These are phyloP conservation scores for Plusia festucae DNA, from an alignment of 2,888 invertebrate genomes.

Conservation along the genomic window DNA sequence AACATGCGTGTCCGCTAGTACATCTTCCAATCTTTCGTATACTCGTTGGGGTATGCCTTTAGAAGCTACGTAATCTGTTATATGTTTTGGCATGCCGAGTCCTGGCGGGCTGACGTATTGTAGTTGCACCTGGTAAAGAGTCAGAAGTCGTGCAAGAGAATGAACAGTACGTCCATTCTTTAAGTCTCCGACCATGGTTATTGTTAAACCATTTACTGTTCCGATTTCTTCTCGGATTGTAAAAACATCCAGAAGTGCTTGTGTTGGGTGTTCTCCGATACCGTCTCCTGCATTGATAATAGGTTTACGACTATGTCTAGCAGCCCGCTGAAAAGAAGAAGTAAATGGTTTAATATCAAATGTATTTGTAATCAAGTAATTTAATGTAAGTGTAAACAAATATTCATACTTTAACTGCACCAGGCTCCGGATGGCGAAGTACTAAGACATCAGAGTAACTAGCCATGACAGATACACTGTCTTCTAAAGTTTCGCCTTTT, in stretches of 20 bases:
- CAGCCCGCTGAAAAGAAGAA: constrained; percentile 91
- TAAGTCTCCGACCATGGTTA: constrained; percentile 99
- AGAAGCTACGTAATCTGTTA: constrained; percentile 93
- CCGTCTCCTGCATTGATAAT: constrained; percentile 99
- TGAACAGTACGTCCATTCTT: constrained; percentile 99
- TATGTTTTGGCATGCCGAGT: constrained; percentile 97
- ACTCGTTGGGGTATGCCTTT: constrained; percentile 94
- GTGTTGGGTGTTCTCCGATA: constrained; percentile 98
- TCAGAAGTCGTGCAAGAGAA: constrained; percentile 97
- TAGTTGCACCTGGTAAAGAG: constrained; percentile 97
- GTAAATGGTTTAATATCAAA: neutral
- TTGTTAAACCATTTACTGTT: constrained; percentile 98
- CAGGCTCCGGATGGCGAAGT: constrained; percentile 97
- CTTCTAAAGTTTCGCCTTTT: constrained; percentile 98
- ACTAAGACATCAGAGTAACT: constrained; percentile 98
- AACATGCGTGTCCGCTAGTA: constrained; percentile 97
- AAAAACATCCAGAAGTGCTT: constrained; percentile 98
- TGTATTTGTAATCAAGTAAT: neutral
- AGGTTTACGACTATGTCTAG: constrained; percentile 95
- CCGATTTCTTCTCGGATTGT: constrained; percentile 99
- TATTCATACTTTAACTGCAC: constrained; percentile 94
- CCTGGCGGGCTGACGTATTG: constrained; percentile 96
- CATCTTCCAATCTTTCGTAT: constrained; percentile 93
- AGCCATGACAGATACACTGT: constrained; percentile 96
- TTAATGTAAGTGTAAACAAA: neutral